Conservation (phyloP, 2,797 vertebrate species). For the Forpus xanthops region DNA sequence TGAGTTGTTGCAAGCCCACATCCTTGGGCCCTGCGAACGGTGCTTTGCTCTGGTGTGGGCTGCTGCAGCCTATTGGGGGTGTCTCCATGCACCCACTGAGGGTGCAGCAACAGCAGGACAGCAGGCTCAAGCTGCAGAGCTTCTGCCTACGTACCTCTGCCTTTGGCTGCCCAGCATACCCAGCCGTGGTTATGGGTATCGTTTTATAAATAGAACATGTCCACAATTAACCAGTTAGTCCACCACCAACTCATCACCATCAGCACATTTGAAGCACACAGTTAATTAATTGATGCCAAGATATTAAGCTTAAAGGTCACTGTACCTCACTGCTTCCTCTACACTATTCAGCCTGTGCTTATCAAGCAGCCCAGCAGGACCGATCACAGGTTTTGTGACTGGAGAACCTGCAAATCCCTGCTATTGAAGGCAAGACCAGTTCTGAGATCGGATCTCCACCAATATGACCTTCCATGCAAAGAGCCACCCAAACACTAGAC, state of each 20-base stretch:
- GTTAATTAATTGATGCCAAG: not conserved
- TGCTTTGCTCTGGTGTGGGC: not conserved
- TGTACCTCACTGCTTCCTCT: not conserved
- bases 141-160: rapidly evolving
- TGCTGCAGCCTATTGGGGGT: not conserved
- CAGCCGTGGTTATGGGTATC: not conserved
- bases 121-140: not conserved
- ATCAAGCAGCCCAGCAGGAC: not conserved
- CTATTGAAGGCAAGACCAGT: not conserved
- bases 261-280: not conserved
- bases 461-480: rapidly evolving
- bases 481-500: not conserved
- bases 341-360: rapidly evolving
- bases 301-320: rapidly evolving
- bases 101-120: not conserved
- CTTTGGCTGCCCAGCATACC: rapidly evolving
- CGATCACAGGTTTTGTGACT: rapidly evolving
- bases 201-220: not conserved
- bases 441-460: not conserved
- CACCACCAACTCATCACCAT: not conserved
- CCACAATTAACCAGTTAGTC: not conserved
- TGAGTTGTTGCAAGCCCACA: rapidly evolving
- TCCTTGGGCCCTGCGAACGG: rapidly evolving
- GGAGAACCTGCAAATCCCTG: rapidly evolving
- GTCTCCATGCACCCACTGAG: not conserved